Conservation (phyloP, 2,113 vertebrate species). For the Seriola quinqueradiata region DNA sequence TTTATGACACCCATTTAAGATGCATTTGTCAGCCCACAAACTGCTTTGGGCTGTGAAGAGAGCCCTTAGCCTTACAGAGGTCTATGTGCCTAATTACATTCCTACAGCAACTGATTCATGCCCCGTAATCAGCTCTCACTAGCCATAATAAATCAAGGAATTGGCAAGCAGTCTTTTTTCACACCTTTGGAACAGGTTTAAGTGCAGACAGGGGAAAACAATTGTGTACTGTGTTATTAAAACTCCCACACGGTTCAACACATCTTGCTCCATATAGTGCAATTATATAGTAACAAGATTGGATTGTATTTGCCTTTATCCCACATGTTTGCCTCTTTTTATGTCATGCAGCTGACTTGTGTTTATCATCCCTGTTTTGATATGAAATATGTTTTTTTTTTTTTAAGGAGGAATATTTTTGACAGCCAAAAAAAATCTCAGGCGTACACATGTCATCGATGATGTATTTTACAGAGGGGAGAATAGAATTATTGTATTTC, state of each 20-base stretch:
- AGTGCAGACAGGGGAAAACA: conserved; percentile 74
- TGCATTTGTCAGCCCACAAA: conserved; percentile 87
- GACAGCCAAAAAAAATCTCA: not conserved
- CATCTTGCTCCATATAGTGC: conserved; percentile 66
- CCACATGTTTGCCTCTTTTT: conserved; percentile 42
- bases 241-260: conserved; percentile 66
- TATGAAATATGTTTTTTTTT: conserved; percentile 20
- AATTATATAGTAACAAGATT: conserved; percentile 74
- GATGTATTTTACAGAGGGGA: not conserved
- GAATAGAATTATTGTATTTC: not conserved
- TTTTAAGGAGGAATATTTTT: conserved; percentile 27
- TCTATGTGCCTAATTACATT: conserved; percentile 85
- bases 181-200: conserved; percentile 77
- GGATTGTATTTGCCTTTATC: conserved; percentile 62
- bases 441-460: not conserved
- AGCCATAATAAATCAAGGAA: conserved; percentile 85
- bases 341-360: conserved; percentile 29
- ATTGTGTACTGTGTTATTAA: conserved; percentile 75
- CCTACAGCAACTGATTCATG: conserved; percentile 84
- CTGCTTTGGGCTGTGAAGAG: conserved; percentile 79
- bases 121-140: conserved; percentile 83
- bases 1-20: conserved; percentile 88
- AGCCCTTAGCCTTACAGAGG: conserved; percentile 73
- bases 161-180: conserved; percentile 81
- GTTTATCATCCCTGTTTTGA: conserved; percentile 27